Conservation (phyloP, 2,113 vertebrate species). For the Scolopax mira region DNA sequence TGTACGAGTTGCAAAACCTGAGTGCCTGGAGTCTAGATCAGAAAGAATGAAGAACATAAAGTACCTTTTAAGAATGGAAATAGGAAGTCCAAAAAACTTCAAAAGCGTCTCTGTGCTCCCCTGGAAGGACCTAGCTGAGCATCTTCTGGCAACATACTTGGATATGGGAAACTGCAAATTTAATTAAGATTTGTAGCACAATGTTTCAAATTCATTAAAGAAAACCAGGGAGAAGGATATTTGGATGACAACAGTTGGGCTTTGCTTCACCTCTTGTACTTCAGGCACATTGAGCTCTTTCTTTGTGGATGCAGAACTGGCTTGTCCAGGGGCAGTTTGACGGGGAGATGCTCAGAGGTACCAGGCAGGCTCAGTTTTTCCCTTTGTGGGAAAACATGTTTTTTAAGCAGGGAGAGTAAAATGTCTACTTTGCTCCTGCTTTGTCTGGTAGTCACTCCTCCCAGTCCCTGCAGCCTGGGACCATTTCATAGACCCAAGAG, state of each 20-base stretch:
- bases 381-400: neutral
- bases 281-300: neutral
- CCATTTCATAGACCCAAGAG: neutral
- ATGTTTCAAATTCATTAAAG: neutral
- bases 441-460: neutral
- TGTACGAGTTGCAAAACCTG: neutral
- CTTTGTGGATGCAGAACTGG: rapidly evolving
- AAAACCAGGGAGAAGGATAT: neutral
- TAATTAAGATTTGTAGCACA: neutral
- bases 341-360: neutral
- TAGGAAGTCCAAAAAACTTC: neutral
- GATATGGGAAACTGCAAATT: neutral
- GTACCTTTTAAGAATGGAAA: neutral
- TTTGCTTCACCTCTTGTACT: neutral
- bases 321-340: neutral
- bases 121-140: neutral
- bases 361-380: neutral
- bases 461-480: neutral
- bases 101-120: neutral
- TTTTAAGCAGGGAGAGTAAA: neutral
- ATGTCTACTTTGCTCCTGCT: rapidly evolving
- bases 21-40: neutral
- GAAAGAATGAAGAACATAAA: neutral
- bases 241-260: neutral
- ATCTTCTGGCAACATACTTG: neutral